Conservation (phyloP, 2,113 vertebrate species). For the Probosciger aterrimus region DNA sequence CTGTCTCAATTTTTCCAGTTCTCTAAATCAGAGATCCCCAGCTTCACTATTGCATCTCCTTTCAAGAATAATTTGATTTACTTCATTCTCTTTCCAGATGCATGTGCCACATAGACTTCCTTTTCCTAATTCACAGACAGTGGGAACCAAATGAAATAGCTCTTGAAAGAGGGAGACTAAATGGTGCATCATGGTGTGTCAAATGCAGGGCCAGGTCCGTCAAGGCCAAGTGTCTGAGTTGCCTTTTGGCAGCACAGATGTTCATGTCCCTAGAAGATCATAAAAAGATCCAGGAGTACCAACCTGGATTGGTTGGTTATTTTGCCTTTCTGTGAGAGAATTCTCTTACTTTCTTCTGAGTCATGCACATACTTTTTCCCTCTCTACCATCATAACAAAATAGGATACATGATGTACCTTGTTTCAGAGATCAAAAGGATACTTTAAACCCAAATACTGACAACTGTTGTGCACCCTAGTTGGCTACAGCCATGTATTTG, state of each 20-base stretch:
- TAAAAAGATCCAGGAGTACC: not conserved
- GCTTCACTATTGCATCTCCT: not conserved
- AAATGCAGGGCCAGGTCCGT: not conserved
- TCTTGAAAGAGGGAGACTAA: not conserved
- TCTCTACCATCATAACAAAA: not conserved
- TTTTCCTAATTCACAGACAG: not conserved
- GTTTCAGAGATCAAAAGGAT: not conserved
- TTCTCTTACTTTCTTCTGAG: not conserved
- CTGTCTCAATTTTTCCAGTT: not conserved
- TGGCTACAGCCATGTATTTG: not conserved
- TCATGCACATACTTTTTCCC: not conserved
- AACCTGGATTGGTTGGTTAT: accelerated
- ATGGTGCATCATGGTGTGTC: not conserved
- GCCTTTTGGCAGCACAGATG: not conserved
- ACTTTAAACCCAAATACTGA: not conserved
- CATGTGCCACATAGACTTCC: not conserved
- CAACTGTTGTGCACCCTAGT: not conserved
- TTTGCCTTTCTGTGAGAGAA: not conserved
- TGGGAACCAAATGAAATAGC: not conserved
- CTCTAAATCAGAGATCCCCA: not conserved
- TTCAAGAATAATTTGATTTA: not conserved
- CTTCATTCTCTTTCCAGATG: not conserved
- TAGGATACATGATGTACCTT: not conserved
- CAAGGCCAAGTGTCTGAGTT: accelerated
- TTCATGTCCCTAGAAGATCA: not conserved